Evolutionary conservation across 2,888 invertebrate genomes (phyloP).

Genomic region (Petrophora chlorosata): DNA sequence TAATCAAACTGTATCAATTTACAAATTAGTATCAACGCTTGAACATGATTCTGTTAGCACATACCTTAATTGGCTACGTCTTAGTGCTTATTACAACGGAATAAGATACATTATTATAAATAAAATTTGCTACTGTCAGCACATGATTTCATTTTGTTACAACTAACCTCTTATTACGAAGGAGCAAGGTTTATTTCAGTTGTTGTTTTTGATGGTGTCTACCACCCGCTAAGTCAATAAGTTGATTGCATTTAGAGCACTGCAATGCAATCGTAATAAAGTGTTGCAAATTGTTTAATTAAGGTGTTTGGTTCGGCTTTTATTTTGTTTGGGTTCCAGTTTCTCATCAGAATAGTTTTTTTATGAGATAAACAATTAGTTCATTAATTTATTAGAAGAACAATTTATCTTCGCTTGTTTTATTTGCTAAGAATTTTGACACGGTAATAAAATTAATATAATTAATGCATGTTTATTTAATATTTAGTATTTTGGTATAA

Average conservation of each 20-base stretch:
- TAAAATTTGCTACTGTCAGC: too few relatives aligned
- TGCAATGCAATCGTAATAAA: constrained; percentile 62
- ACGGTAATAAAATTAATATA: too few relatives aligned
- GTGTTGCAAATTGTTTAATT: constrained; percentile 73
- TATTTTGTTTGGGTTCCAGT: constrained; percentile 2
- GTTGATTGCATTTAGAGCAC: constrained; percentile 59
- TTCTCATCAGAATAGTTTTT: too few relatives aligned
- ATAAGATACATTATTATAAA: too few relatives aligned
- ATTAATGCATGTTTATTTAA: too few relatives aligned
- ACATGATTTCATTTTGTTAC: constrained; percentile 10
- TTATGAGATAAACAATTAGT: too few relatives aligned
- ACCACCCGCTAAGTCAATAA: constrained; percentile 75
- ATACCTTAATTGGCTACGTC: too few relatives aligned
- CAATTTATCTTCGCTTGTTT: too few relatives aligned
- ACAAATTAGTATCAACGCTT: constrained; percentile 58
- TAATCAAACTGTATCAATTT: constrained; percentile 50
- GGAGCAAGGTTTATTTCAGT: constrained; percentile 44
- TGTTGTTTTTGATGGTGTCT: constrained; percentile 54
- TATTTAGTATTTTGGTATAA: too few relatives aligned
- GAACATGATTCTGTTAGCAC: constrained; percentile 33
- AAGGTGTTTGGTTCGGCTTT: constrained; percentile 35
- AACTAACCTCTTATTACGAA: constrained; percentile 4
- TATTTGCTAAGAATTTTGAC: too few relatives aligned
- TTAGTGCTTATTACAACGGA: too few relatives aligned
- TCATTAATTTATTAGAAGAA: too few relatives aligned